These are phyloP conservation scores for Mystacides longicornis DNA, from an alignment of 2,888 invertebrate species.

Conservation along the genomic window DNA sequence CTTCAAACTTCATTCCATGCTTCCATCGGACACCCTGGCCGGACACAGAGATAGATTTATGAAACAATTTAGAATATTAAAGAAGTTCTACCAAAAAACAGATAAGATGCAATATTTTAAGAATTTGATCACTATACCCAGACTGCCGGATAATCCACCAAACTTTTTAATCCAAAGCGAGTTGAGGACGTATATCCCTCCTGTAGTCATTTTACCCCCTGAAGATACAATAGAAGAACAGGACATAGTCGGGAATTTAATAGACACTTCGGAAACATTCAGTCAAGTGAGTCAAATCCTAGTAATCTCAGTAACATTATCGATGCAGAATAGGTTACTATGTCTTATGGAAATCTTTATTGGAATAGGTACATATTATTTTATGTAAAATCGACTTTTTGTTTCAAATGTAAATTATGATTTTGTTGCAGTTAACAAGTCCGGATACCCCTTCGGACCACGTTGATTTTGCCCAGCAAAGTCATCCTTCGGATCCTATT, in stretches of 20 bases:
- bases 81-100: conserved; percentile 88
- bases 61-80: conserved; percentile 80
- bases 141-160: conserved; percentile 87
- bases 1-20: conserved; percentile 85
- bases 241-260: conserved; percentile 53
- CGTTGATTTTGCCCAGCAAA: conserved; percentile 11
- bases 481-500: conserved; percentile 33
- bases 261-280: conserved; percentile 61
- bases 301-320: neutral
- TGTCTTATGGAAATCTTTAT: too few relatives aligned
- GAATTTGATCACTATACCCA: conserved; percentile 87
- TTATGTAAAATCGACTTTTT: too few relatives aligned
- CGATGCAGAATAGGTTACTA: too few relatives aligned
- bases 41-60: conserved; percentile 89
- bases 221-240: conserved; percentile 50
- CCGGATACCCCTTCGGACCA: conserved; percentile 32
- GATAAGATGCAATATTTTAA: conserved; percentile 96
- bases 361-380: too few relatives aligned
- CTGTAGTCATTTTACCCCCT: conserved; percentile 80
- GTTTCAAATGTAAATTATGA: neutral
- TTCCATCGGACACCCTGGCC: conserved; percentile 82
- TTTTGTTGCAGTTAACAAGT: conserved; percentile 33
- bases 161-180: conserved; percentile 92
- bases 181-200: conserved; percentile 87
- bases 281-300: conserved; percentile 34